Conservation (phyloP, 2,888 invertebrate species). For the Eucera pruinosa region DNA sequence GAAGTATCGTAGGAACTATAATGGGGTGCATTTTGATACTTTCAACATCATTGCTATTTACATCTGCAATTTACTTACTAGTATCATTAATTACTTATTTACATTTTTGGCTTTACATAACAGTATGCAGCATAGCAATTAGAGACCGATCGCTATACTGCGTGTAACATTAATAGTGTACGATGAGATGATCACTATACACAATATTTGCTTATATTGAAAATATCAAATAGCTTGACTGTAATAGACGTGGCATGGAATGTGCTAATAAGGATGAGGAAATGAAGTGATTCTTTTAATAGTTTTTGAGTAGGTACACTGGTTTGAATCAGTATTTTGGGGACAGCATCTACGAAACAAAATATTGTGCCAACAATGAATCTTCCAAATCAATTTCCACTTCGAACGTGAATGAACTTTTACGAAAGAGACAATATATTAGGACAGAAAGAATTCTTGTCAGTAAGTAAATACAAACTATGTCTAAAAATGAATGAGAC, state of each 20-base stretch:
- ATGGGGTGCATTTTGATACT: no score
- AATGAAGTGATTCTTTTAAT: neutral
- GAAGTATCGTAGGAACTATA: no score
- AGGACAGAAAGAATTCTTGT: conserved; percentile 31
- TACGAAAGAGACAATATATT: conserved; percentile 45
- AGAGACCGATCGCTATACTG: no score
- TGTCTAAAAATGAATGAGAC: neutral
- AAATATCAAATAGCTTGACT: no score
- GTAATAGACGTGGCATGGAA: neutral
- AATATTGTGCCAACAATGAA: conserved; percentile 66
- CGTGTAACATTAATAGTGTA: no score
- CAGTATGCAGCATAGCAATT: no score
- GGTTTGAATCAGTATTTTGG: conserved; percentile 10
- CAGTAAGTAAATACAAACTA: conserved; percentile 1
- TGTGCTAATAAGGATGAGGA: neutral
- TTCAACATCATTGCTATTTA: no score
- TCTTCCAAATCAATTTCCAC: conserved; percentile 64
- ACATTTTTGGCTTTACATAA: no score
- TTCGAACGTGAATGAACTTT: conserved; percentile 33
- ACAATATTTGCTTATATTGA: no score
- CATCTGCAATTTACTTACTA: no score
- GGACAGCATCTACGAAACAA: conserved; percentile 20
- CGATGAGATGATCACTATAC: no score
- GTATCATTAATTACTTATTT: no score
- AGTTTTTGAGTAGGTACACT: neutral